These are phyloP conservation scores for Trachemys scripta DNA, from an alignment of 2,113 vertebrate genomes.

Conservation along the genomic window DNA sequence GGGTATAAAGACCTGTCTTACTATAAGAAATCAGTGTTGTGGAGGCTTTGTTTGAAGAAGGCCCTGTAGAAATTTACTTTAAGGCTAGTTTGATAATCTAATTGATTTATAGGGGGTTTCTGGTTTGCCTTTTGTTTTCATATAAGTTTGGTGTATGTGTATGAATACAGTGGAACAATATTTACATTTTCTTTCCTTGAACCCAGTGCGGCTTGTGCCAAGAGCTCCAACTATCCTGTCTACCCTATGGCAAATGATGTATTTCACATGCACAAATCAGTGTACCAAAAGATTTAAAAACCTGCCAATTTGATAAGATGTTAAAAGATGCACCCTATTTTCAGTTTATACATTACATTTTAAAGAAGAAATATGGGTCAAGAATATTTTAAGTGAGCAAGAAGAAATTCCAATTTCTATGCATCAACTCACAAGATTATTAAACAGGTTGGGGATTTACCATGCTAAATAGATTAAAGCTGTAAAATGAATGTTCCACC, in stretches of 20 bases:
- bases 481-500: background rate
- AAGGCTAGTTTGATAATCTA: background rate
- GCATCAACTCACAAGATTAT: background rate
- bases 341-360: background rate
- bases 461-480: background rate
- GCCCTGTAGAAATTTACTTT: accelerated
- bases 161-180: background rate
- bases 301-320: background rate
- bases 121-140: background rate
- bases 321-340: background rate
- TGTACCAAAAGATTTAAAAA: background rate
- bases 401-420: background rate
- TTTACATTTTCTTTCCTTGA: background rate
- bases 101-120: background rate
- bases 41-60: accelerated
- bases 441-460: background rate
- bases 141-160: background rate
- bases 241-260: background rate
- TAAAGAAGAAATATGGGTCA: background rate
- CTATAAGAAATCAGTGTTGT: accelerated
- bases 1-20: background rate
- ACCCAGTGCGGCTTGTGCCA: accelerated
- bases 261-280: background rate
- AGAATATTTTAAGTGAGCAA: background rate
- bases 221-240: background rate